Base-by-base conservation (phyloP, 2,797 vertebrate genomes). In the Esox lucius region DNA sequence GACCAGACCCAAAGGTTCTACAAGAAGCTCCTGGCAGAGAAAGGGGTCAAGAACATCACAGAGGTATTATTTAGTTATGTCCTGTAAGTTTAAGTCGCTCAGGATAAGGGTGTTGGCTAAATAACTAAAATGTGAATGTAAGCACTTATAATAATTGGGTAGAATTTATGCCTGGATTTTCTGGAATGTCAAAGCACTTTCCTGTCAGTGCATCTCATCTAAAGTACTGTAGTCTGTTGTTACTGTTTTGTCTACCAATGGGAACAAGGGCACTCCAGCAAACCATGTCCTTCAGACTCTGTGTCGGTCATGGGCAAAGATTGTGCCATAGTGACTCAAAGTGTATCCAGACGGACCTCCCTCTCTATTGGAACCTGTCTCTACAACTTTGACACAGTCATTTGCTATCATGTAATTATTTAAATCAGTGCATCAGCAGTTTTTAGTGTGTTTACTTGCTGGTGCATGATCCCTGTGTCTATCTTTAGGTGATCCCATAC, bases 1-100 rank as follows among this genome's bases (percentile, higher is more conserved):
- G 97, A 99, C 1, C 95, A 99, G 84, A 97, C 95, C 0, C 94
- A 96, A 80, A 92, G 86, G 74, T 94, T 96, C 79, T 98, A 97
- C 82, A 96, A 86, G 86, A 96, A 92, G 49, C 90, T 97, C 74
- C 82, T 99, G 83, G 78, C 89, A 46, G 91, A 93, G 46, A 94
- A 87, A 4, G 95, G 95, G 0, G 81, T 98, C 79, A 94, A 85
- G 75, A 90, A 81, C 13, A 12, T 96, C 80, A 92, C 93, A 11
- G 94, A 94, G 96, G 97, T 98, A 92, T 22, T 46, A 16, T 15
- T 13, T 65, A 13, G 0, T 33, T 11, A 16, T 16, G 33, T 16
- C 1, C 7, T 33, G n/a, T 35, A 31, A 31, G 28, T 31, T 31
- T 31, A 31, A 31, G 28, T 42, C 5, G 1, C 5, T 42, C 39